Evolutionary conservation across 2,888 invertebrate species (phyloP), one percentile per base, ranked within the genome.

Genomic region (Philereme transversata): DNA sequence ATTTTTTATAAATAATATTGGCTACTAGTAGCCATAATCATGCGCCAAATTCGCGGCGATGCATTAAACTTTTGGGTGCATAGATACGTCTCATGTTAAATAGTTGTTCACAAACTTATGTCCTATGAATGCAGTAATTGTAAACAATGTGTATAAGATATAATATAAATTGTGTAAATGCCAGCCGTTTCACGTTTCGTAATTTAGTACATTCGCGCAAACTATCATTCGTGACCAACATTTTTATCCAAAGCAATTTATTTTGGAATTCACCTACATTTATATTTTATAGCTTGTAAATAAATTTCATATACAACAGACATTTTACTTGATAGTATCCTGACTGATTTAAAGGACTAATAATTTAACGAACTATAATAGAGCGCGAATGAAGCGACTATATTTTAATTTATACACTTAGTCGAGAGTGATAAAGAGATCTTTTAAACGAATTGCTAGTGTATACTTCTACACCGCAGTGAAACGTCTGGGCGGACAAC

Each of bases 391-490:
- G 80, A 81, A 81, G 77, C 74, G 66, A 75, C 60, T 74, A 74
- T 78, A 79, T 73, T 73, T 69, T 71, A 73, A 78, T 77, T 45
- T 45, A 45, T 76, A 76, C 70, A 74, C 81, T 78, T 78, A 77
- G 48, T 57, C 49, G 47, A 60, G 59, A 59, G 60, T 60, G 59
- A 58, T 56, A 76, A n/a, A n/a, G 88, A 89, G 88, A 89, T 88
- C 88, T 86, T 83, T 77, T 77, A 76, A 78, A 82, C 75, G 84
- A 81, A 82, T 82, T 73, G 79, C 86, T 84, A 87, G 64, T 62
- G 63, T 64, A 83, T 57, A 67, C 60, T 6, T 36, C 36, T 36
- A 36, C 36, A 5, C 5, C 36, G 7, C 7, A 36, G 36, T 36
- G 36, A 36, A 36, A 6, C 7, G 7, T 52, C 69, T 74, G 72